Conservation (phyloP, 1,140 invertebrate genomes). For the Wasmannia auropunctata region DNA sequence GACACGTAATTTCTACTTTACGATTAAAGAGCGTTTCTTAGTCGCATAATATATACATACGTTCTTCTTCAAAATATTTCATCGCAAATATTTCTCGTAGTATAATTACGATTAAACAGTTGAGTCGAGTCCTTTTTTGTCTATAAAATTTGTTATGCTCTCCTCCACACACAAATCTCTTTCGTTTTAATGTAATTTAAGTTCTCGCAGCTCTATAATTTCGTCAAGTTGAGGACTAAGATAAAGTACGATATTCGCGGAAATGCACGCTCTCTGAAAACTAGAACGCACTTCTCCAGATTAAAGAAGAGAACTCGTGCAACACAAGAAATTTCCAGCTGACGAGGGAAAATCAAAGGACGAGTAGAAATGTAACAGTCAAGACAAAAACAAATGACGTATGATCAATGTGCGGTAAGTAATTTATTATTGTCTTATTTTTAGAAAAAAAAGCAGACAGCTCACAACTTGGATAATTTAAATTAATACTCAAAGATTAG, state of each 20-base stretch:
- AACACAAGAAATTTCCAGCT: not conserved
- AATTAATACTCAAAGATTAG: too few relatives aligned
- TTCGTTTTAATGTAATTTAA: not conserved
- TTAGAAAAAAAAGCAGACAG: too few relatives aligned
- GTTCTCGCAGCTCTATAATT: not conserved
- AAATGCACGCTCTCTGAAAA: not conserved
- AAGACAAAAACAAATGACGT: not conserved
- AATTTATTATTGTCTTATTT: too few relatives aligned
- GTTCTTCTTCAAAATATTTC: not conserved
- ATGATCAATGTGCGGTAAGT: not conserved
- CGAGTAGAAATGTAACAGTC: not conserved
- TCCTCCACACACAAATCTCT: not conserved
- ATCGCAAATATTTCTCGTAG: not conserved
- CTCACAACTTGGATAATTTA: too few relatives aligned
- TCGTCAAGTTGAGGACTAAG: not conserved
- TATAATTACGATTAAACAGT: not conserved
- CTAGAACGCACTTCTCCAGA: constrained; percentile 3
- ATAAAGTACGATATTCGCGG: not conserved
- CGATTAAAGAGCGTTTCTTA: not conserved
- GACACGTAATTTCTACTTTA: too few relatives aligned
- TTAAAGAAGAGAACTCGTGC: not conserved
- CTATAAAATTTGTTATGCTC: not conserved
- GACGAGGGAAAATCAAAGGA: not conserved
- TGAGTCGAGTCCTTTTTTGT: too few relatives aligned
- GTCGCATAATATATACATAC: not conserved